Conservation (phyloP, 2,888 invertebrate genomes). For the Spatulosminthurus flaviceps region DNA sequence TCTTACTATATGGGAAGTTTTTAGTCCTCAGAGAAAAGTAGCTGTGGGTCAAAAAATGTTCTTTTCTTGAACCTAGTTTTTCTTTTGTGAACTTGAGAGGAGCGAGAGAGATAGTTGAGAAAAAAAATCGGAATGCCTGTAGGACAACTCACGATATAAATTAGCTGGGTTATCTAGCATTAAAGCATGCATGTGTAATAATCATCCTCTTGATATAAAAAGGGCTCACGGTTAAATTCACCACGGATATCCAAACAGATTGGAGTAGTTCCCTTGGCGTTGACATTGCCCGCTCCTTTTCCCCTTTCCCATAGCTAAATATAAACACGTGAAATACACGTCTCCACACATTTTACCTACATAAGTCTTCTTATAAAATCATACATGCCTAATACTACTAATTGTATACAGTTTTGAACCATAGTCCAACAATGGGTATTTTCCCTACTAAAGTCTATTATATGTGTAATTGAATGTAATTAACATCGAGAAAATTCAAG, state of each 20-base stretch:
- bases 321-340: background rate
- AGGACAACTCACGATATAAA: constrained; percentile 56
- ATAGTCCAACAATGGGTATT: no score
- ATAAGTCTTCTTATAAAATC: no score
- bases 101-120: no score
- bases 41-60: constrained; percentile 37
- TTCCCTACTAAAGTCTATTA: no score
- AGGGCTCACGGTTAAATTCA: constrained; percentile 45
- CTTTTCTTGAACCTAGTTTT: constrained; percentile 28
- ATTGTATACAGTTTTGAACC: no score
- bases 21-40: background rate
- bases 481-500: no score
- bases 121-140: constrained; percentile 48
- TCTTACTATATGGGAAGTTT: background rate
- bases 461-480: no score
- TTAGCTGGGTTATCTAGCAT: constrained; percentile 53
- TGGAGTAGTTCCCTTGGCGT: constrained; percentile 24
- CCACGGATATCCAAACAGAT: constrained; percentile 33
- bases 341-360: no score
- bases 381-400: no score
- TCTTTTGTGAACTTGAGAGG: constrained; percentile 10
- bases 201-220: constrained; percentile 44
- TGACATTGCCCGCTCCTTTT: constrained; percentile 29
- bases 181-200: constrained; percentile 51
- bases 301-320: background rate